Base-by-base conservation (phyloP, 37 sponge, comb jelly and placozoan genomes). In the Aphrocallistes beatrix region DNA sequence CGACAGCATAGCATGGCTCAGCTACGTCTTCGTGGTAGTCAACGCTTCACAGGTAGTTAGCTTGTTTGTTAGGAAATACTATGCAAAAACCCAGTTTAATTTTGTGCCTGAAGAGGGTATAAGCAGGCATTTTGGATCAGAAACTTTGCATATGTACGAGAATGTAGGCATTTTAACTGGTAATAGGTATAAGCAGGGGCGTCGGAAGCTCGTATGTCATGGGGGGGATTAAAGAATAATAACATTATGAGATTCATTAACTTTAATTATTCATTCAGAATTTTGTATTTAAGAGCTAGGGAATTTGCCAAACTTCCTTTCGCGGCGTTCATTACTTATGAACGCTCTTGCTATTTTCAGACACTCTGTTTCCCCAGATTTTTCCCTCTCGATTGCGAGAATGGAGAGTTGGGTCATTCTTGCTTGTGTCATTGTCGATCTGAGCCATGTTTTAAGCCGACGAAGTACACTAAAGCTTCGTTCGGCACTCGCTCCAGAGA, bases 391-490 rank as follows among this genome's bases (percentile, higher is more conserved):
- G 21, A 60, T 60, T 19, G 21, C 75, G 32, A 60, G 75, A 60
- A 60, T 60, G 32, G 75, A 60, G 6, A 60, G 75, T 60, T 60
- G 75, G 8, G 75, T 60, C 75, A 42, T 6, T 42, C 45, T 42
- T 42, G 13, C 45, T 42, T 42, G 45, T 13, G 45, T 42, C 45
- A 42, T 42, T 42, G 45, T 42, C 10, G 45, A 42, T 42, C 45
- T 42, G 13, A 42, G 75, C 34, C 75, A 60, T 21, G 25, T 60
- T 60, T 60, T 60, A 6, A 60, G 75, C 34, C 75, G 75, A 28
- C 75, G 75, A 60, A 60, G 75, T 60, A 60, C 75, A 28, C 75
- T 28, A 60, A 60, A 21, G 75, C 75, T 60, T 60, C 75, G 8
- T 60, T 28, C 75, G 10, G 75, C 75, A 42, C 45, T 42, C 45